phyloP scores from a whole-genome alignment of 1,140 invertebrate genomes.

The Drosophila lowei region DNA sequence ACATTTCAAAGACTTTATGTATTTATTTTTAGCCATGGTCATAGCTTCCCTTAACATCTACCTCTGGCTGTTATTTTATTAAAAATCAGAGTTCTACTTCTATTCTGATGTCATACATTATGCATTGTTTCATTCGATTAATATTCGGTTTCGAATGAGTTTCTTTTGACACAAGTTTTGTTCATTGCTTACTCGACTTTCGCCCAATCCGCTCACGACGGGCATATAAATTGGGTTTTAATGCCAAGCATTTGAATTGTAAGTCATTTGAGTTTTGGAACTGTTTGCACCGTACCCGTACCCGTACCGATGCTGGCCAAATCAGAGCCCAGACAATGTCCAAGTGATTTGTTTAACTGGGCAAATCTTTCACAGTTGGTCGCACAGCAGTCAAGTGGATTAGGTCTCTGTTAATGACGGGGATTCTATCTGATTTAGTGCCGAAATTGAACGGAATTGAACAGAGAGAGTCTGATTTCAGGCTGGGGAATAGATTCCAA shows the following conservation, averaged over 20 bases:
- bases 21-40: no score
- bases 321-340: constrained; percentile 34
- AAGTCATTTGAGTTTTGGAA: neutral
- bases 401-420: constrained; percentile 71
- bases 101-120: neutral
- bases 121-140: neutral
- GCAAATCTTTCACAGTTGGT: constrained; percentile 40
- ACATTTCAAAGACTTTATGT: no score
- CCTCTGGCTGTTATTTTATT: neutral
- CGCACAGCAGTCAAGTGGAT: constrained; percentile 61
- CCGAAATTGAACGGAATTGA: neutral
- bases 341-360: constrained; percentile 49
- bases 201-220: no score
- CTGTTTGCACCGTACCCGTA: neutral
- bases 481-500: neutral
- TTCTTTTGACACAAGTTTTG: no score
- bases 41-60: no score
- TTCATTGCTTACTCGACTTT: no score
- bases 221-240: constrained; percentile 24
- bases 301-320: constrained; percentile 47
- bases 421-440: constrained; percentile 25
- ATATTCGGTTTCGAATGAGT: constrained; percentile 9
- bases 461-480: neutral
- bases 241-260: neutral
- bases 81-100: no score